Conservation (phyloP, 2,113 vertebrate species). For the Vombatus ursinus region DNA sequence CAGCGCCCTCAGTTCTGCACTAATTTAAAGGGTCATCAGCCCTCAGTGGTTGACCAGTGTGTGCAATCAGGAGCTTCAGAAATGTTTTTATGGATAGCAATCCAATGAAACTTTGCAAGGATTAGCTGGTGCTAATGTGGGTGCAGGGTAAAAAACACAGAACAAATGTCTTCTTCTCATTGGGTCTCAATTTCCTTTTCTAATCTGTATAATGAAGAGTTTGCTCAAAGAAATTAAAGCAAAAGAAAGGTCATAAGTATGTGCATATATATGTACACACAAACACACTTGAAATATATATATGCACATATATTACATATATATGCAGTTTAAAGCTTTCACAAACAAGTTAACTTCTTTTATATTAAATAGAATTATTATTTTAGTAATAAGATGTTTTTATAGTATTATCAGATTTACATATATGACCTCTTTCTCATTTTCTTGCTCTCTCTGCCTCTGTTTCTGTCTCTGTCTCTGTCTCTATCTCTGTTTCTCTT, state of each 20-base stretch:
- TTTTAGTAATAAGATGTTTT: neutral
- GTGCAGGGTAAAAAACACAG: neutral
- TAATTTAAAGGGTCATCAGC: neutral
- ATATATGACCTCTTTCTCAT: neutral
- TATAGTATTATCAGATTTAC: neutral
- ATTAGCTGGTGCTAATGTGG: neutral
- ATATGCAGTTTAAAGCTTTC: neutral
- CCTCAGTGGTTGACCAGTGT: neutral
- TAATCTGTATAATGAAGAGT: neutral
- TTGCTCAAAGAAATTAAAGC: neutral
- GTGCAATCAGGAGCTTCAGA: neutral
- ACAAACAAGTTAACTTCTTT: neutral
- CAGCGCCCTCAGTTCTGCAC: neutral
- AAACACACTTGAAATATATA: neutral
- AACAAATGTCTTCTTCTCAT: neutral
- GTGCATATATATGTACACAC: too few relatives aligned
- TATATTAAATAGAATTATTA: neutral
- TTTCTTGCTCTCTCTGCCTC: neutral
- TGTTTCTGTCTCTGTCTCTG: neutral
- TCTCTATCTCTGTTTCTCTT: neutral
- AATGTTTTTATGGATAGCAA: neutral
- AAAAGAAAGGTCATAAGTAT: neutral
- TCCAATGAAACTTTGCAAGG: neutral
- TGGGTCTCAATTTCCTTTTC: neutral
- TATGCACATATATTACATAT: too few relatives aligned